phyloP scores from a whole-genome alignment of 2,113 vertebrate genomes.

The Naja naja region DNA sequence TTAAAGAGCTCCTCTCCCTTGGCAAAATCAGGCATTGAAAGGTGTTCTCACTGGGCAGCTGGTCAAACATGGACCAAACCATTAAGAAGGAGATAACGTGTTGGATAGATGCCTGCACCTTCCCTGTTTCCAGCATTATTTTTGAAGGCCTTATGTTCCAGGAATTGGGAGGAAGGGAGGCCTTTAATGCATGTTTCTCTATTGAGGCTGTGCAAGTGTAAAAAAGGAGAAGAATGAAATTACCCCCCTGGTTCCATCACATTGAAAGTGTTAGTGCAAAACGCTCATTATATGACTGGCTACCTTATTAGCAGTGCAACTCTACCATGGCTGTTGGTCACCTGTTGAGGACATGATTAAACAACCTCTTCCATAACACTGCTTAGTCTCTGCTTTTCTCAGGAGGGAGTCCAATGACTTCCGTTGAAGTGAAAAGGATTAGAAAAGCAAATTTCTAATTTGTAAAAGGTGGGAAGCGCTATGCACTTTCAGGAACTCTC shows the following conservation, averaged over 20 bases:
- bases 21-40: slow-evolving; percentile 29
- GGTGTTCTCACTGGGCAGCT: slow-evolving; percentile 6
- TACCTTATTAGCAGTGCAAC: not conserved
- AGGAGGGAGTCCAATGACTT: not conserved
- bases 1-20: slow-evolving; percentile 47
- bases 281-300: not conserved
- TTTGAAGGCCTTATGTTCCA: not conserved
- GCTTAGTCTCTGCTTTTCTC: not conserved
- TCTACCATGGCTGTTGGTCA: not conserved
- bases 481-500: not conserved
- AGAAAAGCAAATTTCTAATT: not conserved
- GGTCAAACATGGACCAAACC: slow-evolving; percentile 29
- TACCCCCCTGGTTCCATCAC: not conserved
- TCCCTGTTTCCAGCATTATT: slow-evolving; percentile 23
- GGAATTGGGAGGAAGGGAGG: slow-evolving; percentile 4
- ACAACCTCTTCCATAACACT: not conserved
- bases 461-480: not conserved
- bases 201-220: not conserved
- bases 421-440: not conserved
- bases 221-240: not conserved
- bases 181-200: not conserved
- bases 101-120: slow-evolving; percentile 12
- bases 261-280: not conserved
- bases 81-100: slow-evolving; percentile 10
- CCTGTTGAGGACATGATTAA: not conserved